These are phyloP conservation scores for Lateolabrax maculatus DNA, from an alignment of 2,797 vertebrate species.

Conservation along the genomic window DNA sequence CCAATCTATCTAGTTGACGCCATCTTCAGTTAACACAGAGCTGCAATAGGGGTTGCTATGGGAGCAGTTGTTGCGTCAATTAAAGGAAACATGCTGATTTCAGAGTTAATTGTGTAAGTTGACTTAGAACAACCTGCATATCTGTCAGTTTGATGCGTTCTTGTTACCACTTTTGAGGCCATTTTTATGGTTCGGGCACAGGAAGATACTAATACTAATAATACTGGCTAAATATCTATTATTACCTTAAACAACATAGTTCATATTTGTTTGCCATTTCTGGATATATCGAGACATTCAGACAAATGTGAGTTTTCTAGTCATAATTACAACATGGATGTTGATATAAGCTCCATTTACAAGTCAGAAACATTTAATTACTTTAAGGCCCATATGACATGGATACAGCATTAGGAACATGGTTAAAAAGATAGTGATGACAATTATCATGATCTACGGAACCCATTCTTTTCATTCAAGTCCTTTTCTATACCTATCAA, in stretches of 20 bases:
- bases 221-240: too few species aligned
- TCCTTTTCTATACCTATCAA: constrained; percentile 48
- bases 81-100: background rate
- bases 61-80: background rate
- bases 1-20: background rate
- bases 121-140: too few species aligned
- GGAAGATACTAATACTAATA: background rate
- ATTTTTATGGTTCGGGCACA: background rate
- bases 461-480: constrained; percentile 13
- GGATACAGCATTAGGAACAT: background rate
- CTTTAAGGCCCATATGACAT: background rate
- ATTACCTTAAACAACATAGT: background rate
- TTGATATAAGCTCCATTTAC: background rate
- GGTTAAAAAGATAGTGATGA: background rate
- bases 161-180: background rate
- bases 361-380: background rate
- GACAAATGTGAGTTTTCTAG: background rate
- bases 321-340: background rate
- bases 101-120: background rate
- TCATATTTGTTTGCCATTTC: background rate
- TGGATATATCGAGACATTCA: background rate
- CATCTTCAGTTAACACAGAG: background rate
- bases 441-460: background rate
- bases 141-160: background rate
- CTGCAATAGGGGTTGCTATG: background rate